Conservation (phyloP, 2,797 vertebrate genomes). For the Falco novaeseelandiae region DNA sequence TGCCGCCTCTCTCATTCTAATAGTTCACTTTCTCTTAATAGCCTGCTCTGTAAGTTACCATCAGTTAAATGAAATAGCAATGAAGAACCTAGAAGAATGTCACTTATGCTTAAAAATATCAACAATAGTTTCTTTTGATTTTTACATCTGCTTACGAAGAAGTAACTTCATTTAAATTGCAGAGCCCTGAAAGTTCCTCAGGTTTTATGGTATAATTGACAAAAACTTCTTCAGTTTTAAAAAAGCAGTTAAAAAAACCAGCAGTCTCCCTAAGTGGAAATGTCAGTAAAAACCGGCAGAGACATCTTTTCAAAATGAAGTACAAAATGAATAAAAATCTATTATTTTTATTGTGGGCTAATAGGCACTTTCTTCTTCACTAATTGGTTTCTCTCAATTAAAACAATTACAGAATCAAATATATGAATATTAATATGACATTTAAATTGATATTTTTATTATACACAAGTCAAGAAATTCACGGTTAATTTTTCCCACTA, state of each 20-base stretch:
- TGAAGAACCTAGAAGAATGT: background rate
- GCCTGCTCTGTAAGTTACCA: background rate
- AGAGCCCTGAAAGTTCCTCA: background rate
- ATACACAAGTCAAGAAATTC: background rate
- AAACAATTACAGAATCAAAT: slow-evolving; percentile 25
- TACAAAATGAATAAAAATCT: background rate
- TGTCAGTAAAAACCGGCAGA: background rate
- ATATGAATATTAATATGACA: background rate
- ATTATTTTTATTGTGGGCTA: slow-evolving; percentile 4
- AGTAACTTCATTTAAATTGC: background rate
- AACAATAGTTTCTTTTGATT: background rate
- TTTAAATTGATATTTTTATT: slow-evolving; percentile 7
- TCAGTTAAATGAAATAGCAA: background rate
- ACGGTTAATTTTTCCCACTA: background rate
- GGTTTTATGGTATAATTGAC: background rate
- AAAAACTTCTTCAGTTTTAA: background rate
- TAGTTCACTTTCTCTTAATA: background rate
- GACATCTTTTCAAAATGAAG: background rate
- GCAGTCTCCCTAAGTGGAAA: background rate
- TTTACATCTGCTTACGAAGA: background rate
- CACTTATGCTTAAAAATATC: background rate
- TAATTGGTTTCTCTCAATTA: background rate
- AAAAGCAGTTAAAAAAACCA: background rate
- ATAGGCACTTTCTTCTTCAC: background rate
- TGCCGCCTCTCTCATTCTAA: background rate